A percentile compares a stretch with the other conserved stretches of the same genome.
Conservation (phyloP, 30 jellyfish, hydroid and myxozoan genomes). For the Cassiopea xamachana region DNA sequence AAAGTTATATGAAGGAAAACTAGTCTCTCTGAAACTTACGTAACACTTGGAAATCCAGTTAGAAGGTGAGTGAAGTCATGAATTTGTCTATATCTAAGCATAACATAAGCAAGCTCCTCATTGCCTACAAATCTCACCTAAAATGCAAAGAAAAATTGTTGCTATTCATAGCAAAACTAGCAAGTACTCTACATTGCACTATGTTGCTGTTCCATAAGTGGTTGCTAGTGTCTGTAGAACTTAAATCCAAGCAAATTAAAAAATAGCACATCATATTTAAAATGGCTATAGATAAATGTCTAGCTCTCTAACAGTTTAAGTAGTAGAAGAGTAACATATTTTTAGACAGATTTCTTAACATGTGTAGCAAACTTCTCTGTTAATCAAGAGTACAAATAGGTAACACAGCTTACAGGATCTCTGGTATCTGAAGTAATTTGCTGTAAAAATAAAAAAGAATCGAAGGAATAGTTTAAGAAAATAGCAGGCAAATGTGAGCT, state of each 20-base stretch:
- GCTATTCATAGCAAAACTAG: neutral
- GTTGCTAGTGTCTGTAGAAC: too few species aligned
- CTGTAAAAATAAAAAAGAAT: conserved; percentile 18
- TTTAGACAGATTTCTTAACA: too few species aligned
- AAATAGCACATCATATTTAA: too few species aligned
- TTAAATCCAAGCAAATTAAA: too few species aligned
- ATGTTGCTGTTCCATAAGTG: too few species aligned
- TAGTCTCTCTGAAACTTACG: conserved; percentile 42
- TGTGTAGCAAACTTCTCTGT: too few species aligned
- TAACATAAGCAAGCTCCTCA: conserved; percentile 95
- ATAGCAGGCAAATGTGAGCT: too few species aligned
- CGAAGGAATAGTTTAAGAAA: too few species aligned
- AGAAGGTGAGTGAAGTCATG: conserved; percentile 93
- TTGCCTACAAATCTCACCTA: conserved; percentile 90
- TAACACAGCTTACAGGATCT: conserved; percentile 62
- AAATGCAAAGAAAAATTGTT: neutral
- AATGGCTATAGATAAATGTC: too few species aligned
- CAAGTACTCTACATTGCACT: neutral
- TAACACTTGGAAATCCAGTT: conserved; percentile 81
- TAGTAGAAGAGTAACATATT: too few species aligned
- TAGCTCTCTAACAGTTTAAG: too few species aligned
- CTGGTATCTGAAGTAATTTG: conserved; percentile 82
- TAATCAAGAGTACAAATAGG: too few species aligned
- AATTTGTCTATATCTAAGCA: conserved; percentile 91
- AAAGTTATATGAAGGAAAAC: neutral